Evolutionary conservation across 2,797 vertebrate species (phyloP), one percentile per base, ranked within the genome.

Genomic region (Lagorchestes hirsutus): DNA sequence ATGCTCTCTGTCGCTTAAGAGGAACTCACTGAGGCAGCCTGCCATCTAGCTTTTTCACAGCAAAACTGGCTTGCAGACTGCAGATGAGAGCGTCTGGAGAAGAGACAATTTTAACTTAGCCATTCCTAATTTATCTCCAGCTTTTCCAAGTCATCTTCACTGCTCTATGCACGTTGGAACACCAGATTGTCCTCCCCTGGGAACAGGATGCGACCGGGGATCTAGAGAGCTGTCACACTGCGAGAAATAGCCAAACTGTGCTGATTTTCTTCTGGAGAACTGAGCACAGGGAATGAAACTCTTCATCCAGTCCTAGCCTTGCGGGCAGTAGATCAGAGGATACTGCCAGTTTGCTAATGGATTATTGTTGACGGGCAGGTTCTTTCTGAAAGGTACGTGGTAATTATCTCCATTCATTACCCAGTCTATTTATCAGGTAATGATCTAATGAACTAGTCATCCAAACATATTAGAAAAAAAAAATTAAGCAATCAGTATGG

Each of bases 1-100:
- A 99, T 98, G 99, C 99, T 98, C 97, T 98, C 98, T 98, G 98
- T 99, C 98, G 98, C 98, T 99, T 99, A 98, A 98, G 98, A 99
- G 98, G 98, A 98, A 98, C 98, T 99, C 98, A 98, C 98, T 98
- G 99, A 99, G 98, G 98, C 99, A 99, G 98, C 96, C 99, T 99
- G 99, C 99, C 99, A 99, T 99, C 99, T 99, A 99, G 99, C 99
- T 99, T 99, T 98, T 98, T 98, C 98, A 98, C 98, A 98, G 98
- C 98, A 99, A 99, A 99, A 99, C 98, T 99, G 98, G 98, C 97
- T 99, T 99, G 98, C 98, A 99, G 99, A 98, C 98, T 99, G 99
- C 99, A 99, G 99, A 99, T 98, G 99, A 99, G 98, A 99, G 98
- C 98, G 98, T 99, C 98, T 97, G 98, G 98, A 98, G 98, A 98